Percentiles rank a stretch among this genome's conserved stretches.
These are phyloP conservation scores for Harpalus rufipes DNA, from an alignment of 2,888 invertebrate species.

Conservation along the genomic window DNA sequence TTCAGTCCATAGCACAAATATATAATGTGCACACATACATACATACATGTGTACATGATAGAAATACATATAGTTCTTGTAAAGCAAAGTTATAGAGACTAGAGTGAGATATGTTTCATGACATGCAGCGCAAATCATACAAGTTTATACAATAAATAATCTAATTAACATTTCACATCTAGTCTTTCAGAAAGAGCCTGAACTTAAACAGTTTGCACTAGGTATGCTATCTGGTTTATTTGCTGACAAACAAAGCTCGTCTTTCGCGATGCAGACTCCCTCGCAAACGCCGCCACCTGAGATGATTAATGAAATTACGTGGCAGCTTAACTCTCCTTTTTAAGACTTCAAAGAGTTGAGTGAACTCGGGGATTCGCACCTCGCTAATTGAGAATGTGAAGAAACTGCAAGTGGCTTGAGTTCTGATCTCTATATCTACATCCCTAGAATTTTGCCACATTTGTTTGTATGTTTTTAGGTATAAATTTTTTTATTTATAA, in stretches of 20 bases:
- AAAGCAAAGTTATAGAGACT: too few relatives aligned
- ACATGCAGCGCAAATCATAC: background rate
- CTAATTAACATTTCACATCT: conserved; percentile 43
- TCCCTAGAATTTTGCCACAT: conserved; percentile 5
- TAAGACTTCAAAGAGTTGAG: conserved; percentile 59
- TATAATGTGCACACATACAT: too few relatives aligned
- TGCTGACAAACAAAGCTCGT: conserved; percentile 28
- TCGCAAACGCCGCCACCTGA: conserved; percentile 1
- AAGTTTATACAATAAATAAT: conserved; percentile 47
- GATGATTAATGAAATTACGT: conserved; percentile 57
- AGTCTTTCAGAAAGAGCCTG: background rate
- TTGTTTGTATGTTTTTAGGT: conserved; percentile 44
- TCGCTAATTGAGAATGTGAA: conserved; percentile 42
- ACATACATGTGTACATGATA: too few relatives aligned
- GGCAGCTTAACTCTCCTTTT: conserved; percentile 55
- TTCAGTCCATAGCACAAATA: too few relatives aligned
- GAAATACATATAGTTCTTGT: too few relatives aligned
- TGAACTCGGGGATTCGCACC: conserved; percentile 55
- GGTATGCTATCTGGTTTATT: conserved; percentile 22
- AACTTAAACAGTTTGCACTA: conserved; percentile 21
- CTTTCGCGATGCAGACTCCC: background rate
- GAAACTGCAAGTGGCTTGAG: background rate
- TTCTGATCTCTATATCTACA: conserved; percentile 20
- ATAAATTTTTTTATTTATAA: conserved; percentile 36
- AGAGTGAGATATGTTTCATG: background rate